Evolutionary conservation across 2,113 vertebrate genomes (phyloP).

Genomic region (Dryoscopus gambensis): DNA sequence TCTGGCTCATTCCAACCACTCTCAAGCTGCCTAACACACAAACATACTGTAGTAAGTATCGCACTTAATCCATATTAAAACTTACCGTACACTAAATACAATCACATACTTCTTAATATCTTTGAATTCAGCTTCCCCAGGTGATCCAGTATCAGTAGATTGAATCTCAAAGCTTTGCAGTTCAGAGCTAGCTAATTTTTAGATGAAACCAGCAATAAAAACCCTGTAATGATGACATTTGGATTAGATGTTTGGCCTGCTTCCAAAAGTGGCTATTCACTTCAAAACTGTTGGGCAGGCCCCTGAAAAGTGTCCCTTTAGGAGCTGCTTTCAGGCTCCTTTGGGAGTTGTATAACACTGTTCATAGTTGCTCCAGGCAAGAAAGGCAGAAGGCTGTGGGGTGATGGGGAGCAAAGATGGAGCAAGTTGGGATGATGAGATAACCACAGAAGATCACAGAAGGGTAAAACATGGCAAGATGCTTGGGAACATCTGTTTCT

Average conservation of each 20-base stretch:
- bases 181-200: neutral
- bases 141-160: neutral
- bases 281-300: neutral
- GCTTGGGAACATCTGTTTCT: neutral
- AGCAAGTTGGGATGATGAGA: neutral
- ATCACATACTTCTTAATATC: neutral
- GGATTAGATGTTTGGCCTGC: neutral
- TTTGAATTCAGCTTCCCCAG: neutral
- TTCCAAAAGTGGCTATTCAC: neutral
- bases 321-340: neutral
- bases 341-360: neutral
- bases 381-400: neutral
- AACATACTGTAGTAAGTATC: neutral
- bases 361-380: neutral
- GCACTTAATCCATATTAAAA: neutral
- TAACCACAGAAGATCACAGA: neutral
- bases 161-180: neutral
- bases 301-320: neutral
- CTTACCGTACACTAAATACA: neutral
- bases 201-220: neutral
- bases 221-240: neutral
- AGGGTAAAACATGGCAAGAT: neutral
- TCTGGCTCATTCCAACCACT: neutral
- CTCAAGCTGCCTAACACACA: neutral
- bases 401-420: neutral